Percentiles rank a stretch among this genome's conserved stretches.
Conservation (phyloP, 2,888 invertebrate species). For the Thera obeliscata region DNA sequence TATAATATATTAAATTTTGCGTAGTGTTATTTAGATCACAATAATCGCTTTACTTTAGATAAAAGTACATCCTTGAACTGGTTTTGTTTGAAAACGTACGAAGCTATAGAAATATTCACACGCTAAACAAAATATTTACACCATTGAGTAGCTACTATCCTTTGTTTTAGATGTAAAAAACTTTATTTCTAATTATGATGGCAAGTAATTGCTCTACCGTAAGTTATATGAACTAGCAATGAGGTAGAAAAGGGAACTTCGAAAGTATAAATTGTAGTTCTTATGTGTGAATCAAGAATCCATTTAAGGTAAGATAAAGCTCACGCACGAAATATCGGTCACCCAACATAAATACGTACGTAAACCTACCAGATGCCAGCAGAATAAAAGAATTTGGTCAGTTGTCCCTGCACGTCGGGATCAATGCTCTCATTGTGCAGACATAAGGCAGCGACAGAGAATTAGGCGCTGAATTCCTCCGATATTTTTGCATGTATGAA, state of each 20-base stretch:
- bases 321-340: conserved; percentile 52
- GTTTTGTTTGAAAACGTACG: conserved; percentile 47
- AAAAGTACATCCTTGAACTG: conserved; percentile 62
- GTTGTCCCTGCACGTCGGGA: conserved; percentile 71
- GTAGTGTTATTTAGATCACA: neutral
- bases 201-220: neutral
- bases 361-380: conserved; percentile 21
- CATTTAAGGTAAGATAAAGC: conserved; percentile 51
- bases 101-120: neutral
- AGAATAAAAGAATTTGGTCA: conserved; percentile 69
- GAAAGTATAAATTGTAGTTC: neutral
- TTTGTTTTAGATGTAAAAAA: neutral
- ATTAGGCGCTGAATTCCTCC: conserved; percentile 79
- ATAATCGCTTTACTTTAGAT: neutral
- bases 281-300: conserved; percentile 36
- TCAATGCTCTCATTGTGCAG: conserved; percentile 82
- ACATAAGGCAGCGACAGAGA: conserved; percentile 77
- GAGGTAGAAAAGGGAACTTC: neutral
- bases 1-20: too few species aligned
- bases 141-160: neutral
- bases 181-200: neutral
- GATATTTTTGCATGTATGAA: conserved; percentile 79
- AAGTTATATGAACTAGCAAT: too few species aligned
- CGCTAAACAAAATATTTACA: conserved; percentile 1
- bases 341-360: conserved; percentile 42